Evolutionary conservation across 2,888 invertebrate species (phyloP), one percentile per base, ranked within the genome.

Genomic region (Digitonthophagus gazella): DNA sequence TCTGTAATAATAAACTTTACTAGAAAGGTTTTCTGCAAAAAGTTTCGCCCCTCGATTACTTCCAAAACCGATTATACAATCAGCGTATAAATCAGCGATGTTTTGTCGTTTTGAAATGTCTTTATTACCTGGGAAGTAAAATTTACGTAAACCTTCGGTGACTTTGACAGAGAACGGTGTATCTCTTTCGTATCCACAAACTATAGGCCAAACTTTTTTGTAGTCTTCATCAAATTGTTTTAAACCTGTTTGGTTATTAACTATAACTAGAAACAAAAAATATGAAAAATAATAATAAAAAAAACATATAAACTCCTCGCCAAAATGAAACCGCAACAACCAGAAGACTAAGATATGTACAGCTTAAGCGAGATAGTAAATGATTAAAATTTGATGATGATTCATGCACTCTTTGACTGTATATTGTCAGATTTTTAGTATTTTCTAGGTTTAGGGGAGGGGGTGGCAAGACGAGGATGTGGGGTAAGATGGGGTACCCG

Each of bases 141-240:
- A 84, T 5, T 81, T 78, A 67, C 84, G 84, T 2, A 91, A 76
- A 18, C 84, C 83, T 28, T 80, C 80, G 56, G 86, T 87, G 0
- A 88, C 86, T 2, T 82, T 78, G 14, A 80, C 79, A 0, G 88
- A 84, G 69, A 85, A 83, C 0, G 86, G 77, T n/a, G 84, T 85
- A 3, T 85, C 83, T 4, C 86, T 85, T 72, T 91, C 87, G 71
- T 87, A 87, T 1, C 85, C 73, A 75, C 91, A 91, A 2, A 87
- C 85, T 16, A 91, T 87, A 0, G 91, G 91, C 0, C 91, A 90
- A 15, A 88, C 73, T 44, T 80, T 80, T 2, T 88, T 84, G 84
- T 90, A 92, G 58, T 91, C 83, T 0, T 83, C 77, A 75, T 90
- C 87, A 76, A 91, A 81, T 44, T 85, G 81, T 19, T 85, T 76